phyloP scores from a whole-genome alignment of 2,888 invertebrate species.

The Melinaea menophilus region DNA sequence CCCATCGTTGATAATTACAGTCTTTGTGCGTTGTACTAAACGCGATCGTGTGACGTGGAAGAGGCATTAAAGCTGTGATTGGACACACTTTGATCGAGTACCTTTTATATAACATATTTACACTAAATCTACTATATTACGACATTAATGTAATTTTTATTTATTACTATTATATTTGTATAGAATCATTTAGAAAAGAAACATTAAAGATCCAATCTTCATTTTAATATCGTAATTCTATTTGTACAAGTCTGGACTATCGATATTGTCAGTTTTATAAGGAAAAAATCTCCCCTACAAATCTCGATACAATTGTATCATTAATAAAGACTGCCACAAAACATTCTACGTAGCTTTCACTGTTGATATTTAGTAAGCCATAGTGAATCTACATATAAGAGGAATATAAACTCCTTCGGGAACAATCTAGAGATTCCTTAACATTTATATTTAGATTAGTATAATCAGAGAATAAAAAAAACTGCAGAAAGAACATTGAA shows the following conservation, averaged over 20 bases:
- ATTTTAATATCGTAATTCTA: conserved; percentile 1
- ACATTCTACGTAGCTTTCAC: conserved; percentile 24
- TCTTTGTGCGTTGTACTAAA: conserved; percentile 60
- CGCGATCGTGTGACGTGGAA: conserved; percentile 54
- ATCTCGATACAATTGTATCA: conserved; percentile 24
- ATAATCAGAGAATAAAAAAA: not conserved
- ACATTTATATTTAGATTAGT: conserved; percentile 59
- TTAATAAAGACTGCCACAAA: conserved; percentile 24
- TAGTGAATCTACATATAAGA: conserved; percentile 45
- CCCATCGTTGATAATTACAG: conserved; percentile 74
- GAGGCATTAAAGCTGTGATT: conserved; percentile 47
- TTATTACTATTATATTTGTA: not conserved
- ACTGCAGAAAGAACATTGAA: too few relatives aligned
- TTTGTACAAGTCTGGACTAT: conserved; percentile 3
- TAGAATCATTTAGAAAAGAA: not conserved
- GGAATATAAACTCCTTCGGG: conserved; percentile 68
- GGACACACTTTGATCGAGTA: conserved; percentile 38
- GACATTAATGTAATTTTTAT: not conserved
- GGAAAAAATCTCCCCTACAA: conserved; percentile 24
- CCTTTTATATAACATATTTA: conserved; percentile 8
- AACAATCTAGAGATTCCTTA: conserved; percentile 61
- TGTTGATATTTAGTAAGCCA: conserved; percentile 29
- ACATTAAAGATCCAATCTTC: not conserved
- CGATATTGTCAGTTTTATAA: conserved; percentile 24
- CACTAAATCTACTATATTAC: not conserved